Conservation (phyloP, 2,888 invertebrate genomes). For the Cryptocephalus primarius region DNA sequence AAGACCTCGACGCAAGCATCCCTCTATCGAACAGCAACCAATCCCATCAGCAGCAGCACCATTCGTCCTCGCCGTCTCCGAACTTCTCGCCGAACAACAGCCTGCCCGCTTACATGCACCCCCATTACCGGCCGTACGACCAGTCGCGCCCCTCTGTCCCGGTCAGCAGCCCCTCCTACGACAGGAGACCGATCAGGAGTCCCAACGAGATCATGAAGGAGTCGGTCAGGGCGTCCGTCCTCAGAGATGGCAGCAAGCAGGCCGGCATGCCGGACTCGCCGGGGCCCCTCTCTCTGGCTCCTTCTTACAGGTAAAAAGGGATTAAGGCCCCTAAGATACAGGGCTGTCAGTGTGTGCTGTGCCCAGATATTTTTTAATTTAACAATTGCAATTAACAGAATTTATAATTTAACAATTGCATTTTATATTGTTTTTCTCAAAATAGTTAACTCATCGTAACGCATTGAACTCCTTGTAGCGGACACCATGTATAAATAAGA, state of each 20-base stretch:
- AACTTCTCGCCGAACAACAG: slow-evolving; percentile 41
- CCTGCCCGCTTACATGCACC: slow-evolving; percentile 29
- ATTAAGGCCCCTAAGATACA: not conserved
- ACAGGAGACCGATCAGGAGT: slow-evolving; percentile 43
- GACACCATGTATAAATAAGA: no score
- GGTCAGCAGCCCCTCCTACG: slow-evolving; percentile 27
- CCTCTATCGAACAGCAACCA: slow-evolving; percentile 14
- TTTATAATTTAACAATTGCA: no score
- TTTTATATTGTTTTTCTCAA: no score
- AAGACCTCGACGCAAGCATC: slow-evolving; percentile 21
- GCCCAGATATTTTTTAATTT: no score
- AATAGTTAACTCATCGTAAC: no score
- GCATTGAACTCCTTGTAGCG: no score
- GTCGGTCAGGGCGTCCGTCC: slow-evolving; percentile 51
- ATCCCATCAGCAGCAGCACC: slow-evolving; percentile 23
- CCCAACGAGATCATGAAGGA: slow-evolving; percentile 51
- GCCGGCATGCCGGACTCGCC: slow-evolving; percentile 41
- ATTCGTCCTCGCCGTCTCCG: slow-evolving; percentile 35
- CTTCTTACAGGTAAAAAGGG: slow-evolving; percentile 9
- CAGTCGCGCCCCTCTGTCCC: slow-evolving; percentile 14
- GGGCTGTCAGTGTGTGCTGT: no score
- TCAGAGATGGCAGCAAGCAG: slow-evolving; percentile 52
- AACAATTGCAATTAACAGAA: no score
- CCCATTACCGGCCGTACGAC: slow-evolving; percentile 31
- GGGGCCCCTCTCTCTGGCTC: slow-evolving; percentile 17